These are phyloP conservation scores for Macrobrachium rosenbergii DNA, from an alignment of 1,140 invertebrate species.

Conservation along the genomic window DNA sequence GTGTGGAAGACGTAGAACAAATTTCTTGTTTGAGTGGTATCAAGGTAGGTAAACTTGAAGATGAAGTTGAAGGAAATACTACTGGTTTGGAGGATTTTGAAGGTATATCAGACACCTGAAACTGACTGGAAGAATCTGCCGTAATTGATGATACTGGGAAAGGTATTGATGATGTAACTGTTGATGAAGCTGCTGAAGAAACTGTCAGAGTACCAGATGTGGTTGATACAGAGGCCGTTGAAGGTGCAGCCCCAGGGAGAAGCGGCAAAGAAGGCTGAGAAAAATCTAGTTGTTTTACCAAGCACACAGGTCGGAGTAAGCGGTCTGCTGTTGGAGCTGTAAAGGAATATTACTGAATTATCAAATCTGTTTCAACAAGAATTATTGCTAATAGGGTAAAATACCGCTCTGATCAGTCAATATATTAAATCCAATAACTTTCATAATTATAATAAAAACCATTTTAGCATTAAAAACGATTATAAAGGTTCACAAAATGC, in stretches of 20 bases:
- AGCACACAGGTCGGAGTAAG: slow-evolving; percentile 70
- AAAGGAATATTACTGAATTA: slow-evolving; percentile 9
- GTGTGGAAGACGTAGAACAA: slow-evolving; percentile 38
- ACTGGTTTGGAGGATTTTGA: neutral
- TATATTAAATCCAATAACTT: neutral
- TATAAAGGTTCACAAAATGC: neutral
- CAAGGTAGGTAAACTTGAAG: neutral
- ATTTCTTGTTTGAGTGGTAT: slow-evolving; percentile 28
- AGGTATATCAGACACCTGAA: neutral
- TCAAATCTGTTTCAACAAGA: too few relatives aligned
- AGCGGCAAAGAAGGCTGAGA: slow-evolving; percentile 45
- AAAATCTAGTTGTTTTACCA: slow-evolving; percentile 69
- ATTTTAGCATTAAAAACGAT: neutral
- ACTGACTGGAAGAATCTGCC: neutral
- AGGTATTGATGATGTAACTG: slow-evolving; percentile 66
- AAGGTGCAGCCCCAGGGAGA: slow-evolving; percentile 73
- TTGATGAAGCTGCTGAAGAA: slow-evolving; percentile 71
- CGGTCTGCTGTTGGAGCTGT: slow-evolving; percentile 59
- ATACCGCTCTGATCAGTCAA: too few relatives aligned
- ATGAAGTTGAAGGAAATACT: neutral
- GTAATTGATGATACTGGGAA: slow-evolving; percentile 70
- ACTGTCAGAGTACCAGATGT: slow-evolving; percentile 68
- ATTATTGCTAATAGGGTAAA: too few relatives aligned
- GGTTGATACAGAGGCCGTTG: slow-evolving; percentile 71
- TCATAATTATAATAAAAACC: neutral